Conservation (phyloP, 1,140 invertebrate species). For the Meteorus sp. region DNA sequence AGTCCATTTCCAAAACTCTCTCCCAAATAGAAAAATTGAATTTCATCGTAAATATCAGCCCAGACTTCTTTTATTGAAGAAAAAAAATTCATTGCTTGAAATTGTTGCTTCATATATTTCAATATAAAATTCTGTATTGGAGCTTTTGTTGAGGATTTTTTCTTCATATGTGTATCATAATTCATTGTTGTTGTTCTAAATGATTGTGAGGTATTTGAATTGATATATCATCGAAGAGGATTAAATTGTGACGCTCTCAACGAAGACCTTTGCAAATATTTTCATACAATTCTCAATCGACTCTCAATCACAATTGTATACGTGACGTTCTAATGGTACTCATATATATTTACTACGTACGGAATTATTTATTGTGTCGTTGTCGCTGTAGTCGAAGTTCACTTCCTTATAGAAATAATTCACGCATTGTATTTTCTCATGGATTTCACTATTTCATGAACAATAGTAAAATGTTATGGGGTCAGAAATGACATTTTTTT, state of each 20-base stretch:
- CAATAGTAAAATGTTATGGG: neutral
- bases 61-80: no score
- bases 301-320: conserved; percentile 10
- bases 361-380: neutral
- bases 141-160: no score
- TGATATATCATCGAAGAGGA: neutral
- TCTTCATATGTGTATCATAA: no score
- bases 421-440: neutral
- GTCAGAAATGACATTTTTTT: neutral
- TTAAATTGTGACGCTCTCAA: conserved; percentile 5
- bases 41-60: no score
- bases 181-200: no score
- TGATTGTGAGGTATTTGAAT: neutral
- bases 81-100: no score
- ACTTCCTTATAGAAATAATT: neutral
- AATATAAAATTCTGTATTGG: no score
- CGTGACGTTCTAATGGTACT: conserved; percentile 9
- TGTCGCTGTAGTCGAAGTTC: neutral
- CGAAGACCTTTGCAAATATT: conserved; percentile 4
- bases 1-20: no score
- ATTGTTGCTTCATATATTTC: no score
- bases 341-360: no score
- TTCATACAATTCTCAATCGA: neutral
- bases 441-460: neutral
- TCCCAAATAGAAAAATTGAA: no score